Percentiles rank a stretch among this genome's conserved stretches.
Evolutionary conservation across 2,113 vertebrate species (phyloP).

Genomic region (Siniperca chuatsi): DNA sequence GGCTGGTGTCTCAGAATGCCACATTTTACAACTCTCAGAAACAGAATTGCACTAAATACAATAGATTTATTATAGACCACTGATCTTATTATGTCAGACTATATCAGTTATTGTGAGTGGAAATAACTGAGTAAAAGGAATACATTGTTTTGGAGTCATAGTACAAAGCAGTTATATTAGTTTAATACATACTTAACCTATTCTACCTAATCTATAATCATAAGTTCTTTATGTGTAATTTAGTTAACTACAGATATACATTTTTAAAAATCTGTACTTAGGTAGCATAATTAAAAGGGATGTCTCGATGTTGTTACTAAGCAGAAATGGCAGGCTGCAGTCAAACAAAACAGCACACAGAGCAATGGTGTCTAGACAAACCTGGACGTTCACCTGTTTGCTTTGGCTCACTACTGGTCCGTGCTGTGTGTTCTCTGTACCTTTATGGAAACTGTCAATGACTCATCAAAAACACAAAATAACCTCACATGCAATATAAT

Average conservation of each 20-base stretch:
- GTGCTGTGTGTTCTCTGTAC: conserved; percentile 20
- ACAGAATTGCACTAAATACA: background rate
- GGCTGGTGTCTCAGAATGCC: background rate
- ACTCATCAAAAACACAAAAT: conserved; percentile 31
- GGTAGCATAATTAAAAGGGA: too few relatives aligned
- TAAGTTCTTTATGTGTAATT: too few relatives aligned
- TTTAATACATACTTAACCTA: background rate
- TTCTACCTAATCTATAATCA: background rate
- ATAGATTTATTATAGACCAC: background rate
- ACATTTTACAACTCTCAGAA: background rate
- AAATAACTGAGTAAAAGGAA: background rate
- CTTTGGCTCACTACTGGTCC: conserved; percentile 55
- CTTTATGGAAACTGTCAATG: conserved; percentile 43
- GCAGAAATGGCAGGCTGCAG: conserved; percentile 8
- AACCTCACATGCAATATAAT: background rate
- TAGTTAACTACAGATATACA: too few relatives aligned
- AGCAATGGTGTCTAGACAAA: background rate
- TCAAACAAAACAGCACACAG: conserved; percentile 16
- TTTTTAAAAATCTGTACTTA: too few relatives aligned
- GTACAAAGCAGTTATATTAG: background rate
- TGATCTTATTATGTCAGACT: background rate
- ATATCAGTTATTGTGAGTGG: background rate
- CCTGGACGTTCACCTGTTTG: conserved; percentile 53
- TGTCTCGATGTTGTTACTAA: conserved; percentile 21
- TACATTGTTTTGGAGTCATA: background rate